Base-by-base conservation (phyloP, 2,113 vertebrate genomes). In the Notothenia rossii region DNA sequence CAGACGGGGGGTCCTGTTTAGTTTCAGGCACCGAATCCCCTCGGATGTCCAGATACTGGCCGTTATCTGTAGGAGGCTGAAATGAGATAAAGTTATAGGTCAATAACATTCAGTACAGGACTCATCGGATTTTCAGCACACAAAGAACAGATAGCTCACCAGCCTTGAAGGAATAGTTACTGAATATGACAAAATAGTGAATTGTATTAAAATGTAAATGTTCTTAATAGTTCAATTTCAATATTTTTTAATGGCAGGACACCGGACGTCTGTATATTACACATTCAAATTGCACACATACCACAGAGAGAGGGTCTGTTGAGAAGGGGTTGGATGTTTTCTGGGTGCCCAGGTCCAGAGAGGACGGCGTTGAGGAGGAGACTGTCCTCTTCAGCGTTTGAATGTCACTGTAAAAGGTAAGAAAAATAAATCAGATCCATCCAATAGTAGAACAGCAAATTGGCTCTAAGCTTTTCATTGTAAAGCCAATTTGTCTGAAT, bases 311-410 rank as follows among this genome's bases (percentile, higher is more conserved):
- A 33, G 82, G 77, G 56, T 86, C 79, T 22, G 77, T n/a, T 15
- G 74, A 83, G 40, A 82, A 85, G 22, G 95, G 92, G 65, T 93
- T 92, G 13, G 92, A 73, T 79, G 93, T 73, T 72, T 93, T 89
- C 15, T 94, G 93, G 76, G 81, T 83, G 69, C 85, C 79, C 77
- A 91, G 91, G 77, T 96, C 94, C 53, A 94, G 89, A 85, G 89
- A 81, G 17, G 84, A 14, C 0, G 83, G 86, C 75, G 95, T 91
- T 22, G 91, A 75, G 66, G 94, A 76, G 51, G 96, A 95, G 25
- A 95, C 95, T 9, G 95, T 96, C 87, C 91, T 96, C 94, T 96
- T 98, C 68, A 99, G 93, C 70, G 92, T 91, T 86, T 97, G 96
- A 91, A 99, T 97, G 94, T 99, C 97, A 92, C 98, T 99, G 87